A percentile compares a stretch with the other conserved stretches of the same genome.
phyloP scores from a whole-genome alignment of 2,888 invertebrate species.

The Pollenia labialis region DNA sequence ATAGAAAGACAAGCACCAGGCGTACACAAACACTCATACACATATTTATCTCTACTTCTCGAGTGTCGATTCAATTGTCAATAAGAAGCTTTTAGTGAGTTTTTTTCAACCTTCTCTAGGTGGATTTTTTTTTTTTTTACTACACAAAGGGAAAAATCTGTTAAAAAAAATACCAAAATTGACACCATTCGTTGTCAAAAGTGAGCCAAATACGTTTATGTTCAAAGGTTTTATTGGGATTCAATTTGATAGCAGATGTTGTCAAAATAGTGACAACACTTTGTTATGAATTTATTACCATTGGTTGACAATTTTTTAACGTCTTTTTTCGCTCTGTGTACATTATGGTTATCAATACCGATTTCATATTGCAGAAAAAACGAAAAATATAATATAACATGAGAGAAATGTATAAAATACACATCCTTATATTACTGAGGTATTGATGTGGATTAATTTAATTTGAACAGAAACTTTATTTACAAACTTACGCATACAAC shows the following conservation, averaged over 20 bases:
- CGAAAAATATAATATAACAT: neutral
- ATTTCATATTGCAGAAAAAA: constrained; percentile 11
- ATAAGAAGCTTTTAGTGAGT: constrained; percentile 54
- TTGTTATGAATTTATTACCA: too few relatives aligned
- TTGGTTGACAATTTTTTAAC: too few relatives aligned
- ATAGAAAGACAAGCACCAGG: neutral
- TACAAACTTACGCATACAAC: constrained; percentile 20
- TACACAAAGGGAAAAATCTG: too few relatives aligned
- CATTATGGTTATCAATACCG: constrained; percentile 10
- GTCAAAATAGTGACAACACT: too few relatives aligned
- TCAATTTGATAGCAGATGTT: too few relatives aligned
- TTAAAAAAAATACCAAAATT: too few relatives aligned
- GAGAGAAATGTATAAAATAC: constrained; percentile 38
- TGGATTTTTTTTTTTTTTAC: constrained; percentile 11
- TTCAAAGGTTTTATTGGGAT: too few relatives aligned
- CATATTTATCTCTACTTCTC: constrained; percentile 33
- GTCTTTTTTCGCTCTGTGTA: too few relatives aligned
- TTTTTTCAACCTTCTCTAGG: constrained; percentile 2
- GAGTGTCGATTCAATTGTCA: constrained; percentile 72
- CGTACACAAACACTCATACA: neutral
- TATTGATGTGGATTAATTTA: constrained; percentile 72
- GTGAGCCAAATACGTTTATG: too few relatives aligned
- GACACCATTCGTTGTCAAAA: too few relatives aligned
- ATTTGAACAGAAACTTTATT: constrained; percentile 66
- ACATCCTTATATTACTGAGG: constrained; percentile 56